Evolutionary conservation across 2,888 invertebrate species (phyloP), one percentile per base, ranked within the genome.

Genomic region (Andrena fulva): DNA sequence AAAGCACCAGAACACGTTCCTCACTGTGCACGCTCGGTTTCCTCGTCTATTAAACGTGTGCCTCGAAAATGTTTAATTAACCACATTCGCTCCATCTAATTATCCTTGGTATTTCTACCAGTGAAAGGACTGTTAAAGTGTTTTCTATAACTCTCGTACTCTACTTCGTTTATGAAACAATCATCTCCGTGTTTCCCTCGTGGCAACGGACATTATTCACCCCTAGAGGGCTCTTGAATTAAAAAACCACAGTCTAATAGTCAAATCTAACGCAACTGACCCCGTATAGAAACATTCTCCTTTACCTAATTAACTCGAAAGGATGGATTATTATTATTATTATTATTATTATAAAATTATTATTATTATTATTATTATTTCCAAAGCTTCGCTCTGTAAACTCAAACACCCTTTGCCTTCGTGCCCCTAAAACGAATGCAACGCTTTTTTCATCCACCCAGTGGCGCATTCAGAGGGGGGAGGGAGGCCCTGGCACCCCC

Each of bases 1-100:
- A 60, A 66, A 56, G 6, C 56, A 16, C 12, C 52, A 7, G 35
- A 50, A 64, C 69, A 20, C 69, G 59, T 60, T 77, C 42, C 12
- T 3, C 4, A 29, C 62, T 33, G 63, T 35, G 56, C 20, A n/a
- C 27, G 31, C 59, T 52, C 27, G 6, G 42, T 29, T 16, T 72
- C 27, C 29, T 62, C 10, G 12, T 20, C 27, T 10, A 27, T n/a
- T 27, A n/a, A 63, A n/a, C 20, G 8, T 12, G 62, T 52, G 56
- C 56, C 8, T 24, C 27, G 67, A 63, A 48, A 54, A 74, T 74
- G 27, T 54, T 77, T 33, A 64, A 8, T 42, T n/a, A 48, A 50
- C 12, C 20, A 48, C 54, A 63, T 48, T 42, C 20, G 12, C 63
- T 42, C 24, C 20, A 42, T 73, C 48, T 20, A 24, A 60, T 66